Evolutionary conservation across 1,140 invertebrate species (phyloP).

Genomic region (Scaptomyza graminum): DNA sequence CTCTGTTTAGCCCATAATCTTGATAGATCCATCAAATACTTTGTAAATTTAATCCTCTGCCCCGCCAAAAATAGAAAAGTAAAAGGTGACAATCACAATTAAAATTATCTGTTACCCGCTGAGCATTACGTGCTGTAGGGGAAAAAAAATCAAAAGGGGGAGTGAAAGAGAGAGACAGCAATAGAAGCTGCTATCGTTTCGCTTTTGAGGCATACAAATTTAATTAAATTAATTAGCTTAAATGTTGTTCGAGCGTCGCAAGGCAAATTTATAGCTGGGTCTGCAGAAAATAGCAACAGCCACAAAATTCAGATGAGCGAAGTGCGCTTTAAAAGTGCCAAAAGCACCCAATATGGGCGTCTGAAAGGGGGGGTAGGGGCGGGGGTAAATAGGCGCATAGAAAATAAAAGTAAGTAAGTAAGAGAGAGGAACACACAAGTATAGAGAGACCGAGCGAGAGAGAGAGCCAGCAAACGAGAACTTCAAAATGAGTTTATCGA

Average conservation of each 20-base stretch:
- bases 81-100: conserved; percentile 47
- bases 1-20: conserved; percentile 2
- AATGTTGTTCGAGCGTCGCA: conserved; percentile 33
- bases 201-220: conserved; percentile 54
- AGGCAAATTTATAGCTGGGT: conserved; percentile 51
- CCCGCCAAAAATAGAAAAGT: not conserved
- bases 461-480: conserved; percentile 37
- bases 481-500: conserved; percentile 83
- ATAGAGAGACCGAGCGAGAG: not conserved
- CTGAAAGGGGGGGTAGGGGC: too few relatives aligned
- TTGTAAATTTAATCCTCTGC: not conserved
- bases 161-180: not conserved
- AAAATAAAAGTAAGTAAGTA: conserved; percentile 68
- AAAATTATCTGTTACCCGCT: conserved; percentile 34
- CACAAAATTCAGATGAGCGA: conserved; percentile 22
- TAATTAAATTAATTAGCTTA: conserved; percentile 70
- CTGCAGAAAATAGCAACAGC: conserved; percentile 45
- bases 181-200: not conserved
- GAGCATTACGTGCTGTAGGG: conserved; percentile 10
- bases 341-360: conserved; percentile 4
- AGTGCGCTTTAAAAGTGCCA: conserved; percentile 43
- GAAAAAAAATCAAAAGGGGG: not conserved
- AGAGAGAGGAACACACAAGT: conserved; percentile 1
- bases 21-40: conserved; percentile 36
- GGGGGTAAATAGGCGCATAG: conserved; percentile 56